These are phyloP conservation scores for Tinea semifulvella DNA, from an alignment of 2,888 invertebrate genomes.

Conservation along the genomic window DNA sequence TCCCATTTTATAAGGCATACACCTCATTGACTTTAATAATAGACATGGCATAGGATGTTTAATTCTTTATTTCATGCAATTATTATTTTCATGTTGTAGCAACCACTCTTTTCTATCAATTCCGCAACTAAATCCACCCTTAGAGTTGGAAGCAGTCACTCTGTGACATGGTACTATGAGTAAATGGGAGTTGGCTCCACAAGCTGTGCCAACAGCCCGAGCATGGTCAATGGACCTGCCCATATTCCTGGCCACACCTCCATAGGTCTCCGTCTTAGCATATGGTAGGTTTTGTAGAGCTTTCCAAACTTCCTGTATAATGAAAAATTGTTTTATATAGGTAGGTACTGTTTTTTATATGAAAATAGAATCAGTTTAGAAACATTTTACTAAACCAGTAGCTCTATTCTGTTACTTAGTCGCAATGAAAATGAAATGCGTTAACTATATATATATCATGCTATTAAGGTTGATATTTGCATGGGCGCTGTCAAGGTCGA, in stretches of 20 bases:
- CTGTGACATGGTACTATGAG: slow-evolving; percentile 53
- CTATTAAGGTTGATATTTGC: too few relatives aligned
- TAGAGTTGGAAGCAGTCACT: slow-evolving; percentile 37
- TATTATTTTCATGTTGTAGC: slow-evolving; percentile 45
- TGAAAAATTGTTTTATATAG: background rate
- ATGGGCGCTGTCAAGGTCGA: too few relatives aligned
- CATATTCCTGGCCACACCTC: slow-evolving; percentile 39
- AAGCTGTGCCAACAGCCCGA: slow-evolving; percentile 49
- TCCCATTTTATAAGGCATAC: too few relatives aligned
- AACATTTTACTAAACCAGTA: too few relatives aligned
- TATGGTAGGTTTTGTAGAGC: slow-evolving; percentile 41
- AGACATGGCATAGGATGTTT: too few relatives aligned
- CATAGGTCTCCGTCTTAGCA: slow-evolving; percentile 47
- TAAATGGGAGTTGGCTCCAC: slow-evolving; percentile 46
- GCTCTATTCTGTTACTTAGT: too few relatives aligned
- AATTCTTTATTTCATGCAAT: slow-evolving; percentile 18
- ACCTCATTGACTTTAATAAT: too few relatives aligned
- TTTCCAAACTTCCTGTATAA: slow-evolving; percentile 45
- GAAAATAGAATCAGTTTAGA: background rate
- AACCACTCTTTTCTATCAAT: slow-evolving; percentile 64
- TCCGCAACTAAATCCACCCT: slow-evolving; percentile 61
- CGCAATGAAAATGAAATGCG: too few relatives aligned
- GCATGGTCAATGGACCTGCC: slow-evolving; percentile 43
- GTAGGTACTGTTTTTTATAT: background rate
- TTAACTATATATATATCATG: too few relatives aligned